Evolutionary conservation across 2,113 vertebrate species (phyloP).

Genomic region (Megaleporinus macrocephalus): DNA sequence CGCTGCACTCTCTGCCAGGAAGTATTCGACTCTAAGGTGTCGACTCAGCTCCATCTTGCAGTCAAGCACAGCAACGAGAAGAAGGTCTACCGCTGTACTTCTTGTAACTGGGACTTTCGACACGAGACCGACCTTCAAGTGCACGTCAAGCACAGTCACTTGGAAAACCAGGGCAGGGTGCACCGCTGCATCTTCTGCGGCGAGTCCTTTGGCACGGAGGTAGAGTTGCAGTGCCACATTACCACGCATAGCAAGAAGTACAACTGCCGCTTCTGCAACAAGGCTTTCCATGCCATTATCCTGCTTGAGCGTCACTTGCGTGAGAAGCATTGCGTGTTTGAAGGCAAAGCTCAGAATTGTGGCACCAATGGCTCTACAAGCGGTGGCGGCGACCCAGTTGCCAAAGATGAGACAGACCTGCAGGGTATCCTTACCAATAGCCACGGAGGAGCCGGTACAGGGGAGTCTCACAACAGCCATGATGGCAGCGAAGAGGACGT

Average conservation of each 20-base stretch:
- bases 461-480: constrained; percentile 88
- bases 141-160: constrained; percentile 95
- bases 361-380: constrained; percentile 87
- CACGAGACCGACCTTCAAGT: constrained; percentile 93
- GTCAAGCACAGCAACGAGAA: constrained; percentile 98
- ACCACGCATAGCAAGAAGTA: constrained; percentile 98
- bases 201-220: constrained; percentile 94
- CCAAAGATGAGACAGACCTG: constrained; percentile 92
- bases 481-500: constrained; percentile 92
- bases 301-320: constrained; percentile 94
- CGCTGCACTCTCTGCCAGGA: constrained; percentile 98
- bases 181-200: constrained; percentile 92
- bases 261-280: constrained; percentile 98
- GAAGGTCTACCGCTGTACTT: constrained; percentile 95
- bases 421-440: constrained; percentile 91
- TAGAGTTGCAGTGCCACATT: constrained; percentile 98
- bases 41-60: constrained; percentile 95
- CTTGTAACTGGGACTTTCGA: constrained; percentile 98
- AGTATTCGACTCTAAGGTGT: constrained; percentile 97
- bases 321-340: constrained; percentile 94
- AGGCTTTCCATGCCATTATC: constrained; percentile 95
- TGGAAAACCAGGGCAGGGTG: constrained; percentile 85
- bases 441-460: constrained; percentile 74
- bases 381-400: constrained; percentile 73
- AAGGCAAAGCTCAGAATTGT: constrained; percentile 91